A percentile compares a stretch with the other conserved stretches of the same genome.
Evolutionary conservation across 2,113 vertebrate genomes (phyloP).

Genomic region (Uria lomvia): DNA sequence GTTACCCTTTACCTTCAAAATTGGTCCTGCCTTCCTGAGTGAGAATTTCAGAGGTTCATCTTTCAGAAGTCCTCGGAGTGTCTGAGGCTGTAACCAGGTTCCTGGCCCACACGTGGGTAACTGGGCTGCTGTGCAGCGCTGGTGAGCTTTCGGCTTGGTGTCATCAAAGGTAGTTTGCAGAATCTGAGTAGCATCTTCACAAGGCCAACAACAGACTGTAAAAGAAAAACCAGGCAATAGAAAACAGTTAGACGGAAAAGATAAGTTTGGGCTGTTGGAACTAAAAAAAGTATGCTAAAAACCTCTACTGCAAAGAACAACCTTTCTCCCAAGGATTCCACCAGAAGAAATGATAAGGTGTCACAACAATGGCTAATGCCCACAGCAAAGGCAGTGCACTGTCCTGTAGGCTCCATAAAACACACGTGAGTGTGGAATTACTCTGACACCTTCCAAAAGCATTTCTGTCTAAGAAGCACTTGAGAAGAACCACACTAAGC

Average conservation of each 20-base stretch:
- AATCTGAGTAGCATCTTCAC: background rate
- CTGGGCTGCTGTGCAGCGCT: slow-evolving; percentile 15
- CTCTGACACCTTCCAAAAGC: background rate
- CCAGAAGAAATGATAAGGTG: background rate
- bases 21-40: slow-evolving; percentile 33
- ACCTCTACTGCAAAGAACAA: background rate
- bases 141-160: background rate
- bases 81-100: slow-evolving; percentile 18
- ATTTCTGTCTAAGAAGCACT: background rate
- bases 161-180: background rate
- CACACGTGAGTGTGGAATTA: background rate
- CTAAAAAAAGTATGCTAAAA: background rate
- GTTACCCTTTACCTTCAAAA: slow-evolving; percentile 33
- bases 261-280: background rate
- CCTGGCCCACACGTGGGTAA: background rate
- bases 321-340: background rate
- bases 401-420: background rate
- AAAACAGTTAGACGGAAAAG: background rate
- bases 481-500: background rate
- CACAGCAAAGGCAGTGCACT: background rate
- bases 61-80: slow-evolving; percentile 48
- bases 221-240: background rate
- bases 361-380: background rate
- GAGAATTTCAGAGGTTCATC: slow-evolving; percentile 55
- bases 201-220: background rate